These are phyloP conservation scores for Sebastes flavidus DNA, from an alignment of 2,797 vertebrate species.

Conservation along the genomic window DNA sequence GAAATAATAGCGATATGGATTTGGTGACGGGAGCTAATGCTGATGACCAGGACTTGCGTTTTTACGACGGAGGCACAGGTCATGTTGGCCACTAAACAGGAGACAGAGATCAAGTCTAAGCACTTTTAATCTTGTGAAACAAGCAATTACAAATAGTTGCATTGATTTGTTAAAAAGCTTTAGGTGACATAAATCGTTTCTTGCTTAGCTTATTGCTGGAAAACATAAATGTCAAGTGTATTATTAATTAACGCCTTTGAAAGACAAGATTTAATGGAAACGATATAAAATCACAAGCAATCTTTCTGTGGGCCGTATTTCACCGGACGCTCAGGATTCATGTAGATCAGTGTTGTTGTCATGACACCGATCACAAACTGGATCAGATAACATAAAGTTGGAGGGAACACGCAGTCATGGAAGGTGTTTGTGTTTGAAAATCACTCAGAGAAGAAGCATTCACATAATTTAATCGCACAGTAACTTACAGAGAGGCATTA, in stretches of 20 bases:
- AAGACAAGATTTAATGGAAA: conserved; percentile 89
- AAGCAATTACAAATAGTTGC: conserved; percentile 99
- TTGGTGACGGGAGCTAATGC: conserved; percentile 92
- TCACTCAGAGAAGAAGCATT: conserved; percentile 10
- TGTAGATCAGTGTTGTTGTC: conserved; percentile 60
- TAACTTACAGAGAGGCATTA: conserved; percentile 49
- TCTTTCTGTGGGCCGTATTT: conserved; percentile 77
- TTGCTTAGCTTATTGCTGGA: conserved; percentile 94
- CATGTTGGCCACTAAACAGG: conserved; percentile 93
- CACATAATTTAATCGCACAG: conserved; percentile 20
- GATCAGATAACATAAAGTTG: conserved; percentile 14
- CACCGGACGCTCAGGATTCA: conserved; percentile 48
- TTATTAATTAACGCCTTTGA: conserved; percentile 93
- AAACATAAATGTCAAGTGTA: conserved; percentile 93
- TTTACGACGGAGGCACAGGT: conserved; percentile 89
- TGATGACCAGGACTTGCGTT: conserved; percentile 87
- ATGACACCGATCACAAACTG: conserved; percentile 49
- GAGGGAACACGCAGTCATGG: neutral
- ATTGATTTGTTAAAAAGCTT: conserved; percentile 99
- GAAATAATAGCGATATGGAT: conserved; percentile 98
- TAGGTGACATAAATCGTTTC: conserved; percentile 99
- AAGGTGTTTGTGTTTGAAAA: conserved; percentile 41
- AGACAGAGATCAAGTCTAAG: conserved; percentile 94
- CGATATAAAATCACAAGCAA: conserved; percentile 78
- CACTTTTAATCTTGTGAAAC: conserved; percentile 99